phyloP scores from a whole-genome alignment of 2,888 invertebrate species.

The Amphipyra berbera region DNA sequence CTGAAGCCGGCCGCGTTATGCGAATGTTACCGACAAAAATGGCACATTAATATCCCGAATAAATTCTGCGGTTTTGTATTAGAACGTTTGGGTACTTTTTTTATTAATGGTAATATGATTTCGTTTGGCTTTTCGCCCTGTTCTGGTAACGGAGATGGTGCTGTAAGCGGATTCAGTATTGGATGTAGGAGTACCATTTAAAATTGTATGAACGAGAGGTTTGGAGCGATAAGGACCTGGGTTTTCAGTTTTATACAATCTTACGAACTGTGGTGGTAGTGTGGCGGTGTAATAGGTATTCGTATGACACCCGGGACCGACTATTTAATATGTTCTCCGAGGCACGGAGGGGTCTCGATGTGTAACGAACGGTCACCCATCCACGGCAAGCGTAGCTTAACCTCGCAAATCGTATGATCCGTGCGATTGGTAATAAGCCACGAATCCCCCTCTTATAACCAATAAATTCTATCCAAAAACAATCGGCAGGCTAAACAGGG shows the following conservation, averaged over 20 bases:
- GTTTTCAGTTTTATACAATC: neutral
- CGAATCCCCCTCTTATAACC: neutral
- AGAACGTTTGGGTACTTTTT: constrained; percentile 45
- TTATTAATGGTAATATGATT: constrained; percentile 54
- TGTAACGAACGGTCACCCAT: too few species aligned
- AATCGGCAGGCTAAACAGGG: constrained; percentile 34
- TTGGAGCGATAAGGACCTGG: neutral
- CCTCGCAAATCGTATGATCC: too few species aligned
- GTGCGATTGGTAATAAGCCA: too few species aligned
- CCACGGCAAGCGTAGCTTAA: too few species aligned
- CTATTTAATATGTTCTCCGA: too few species aligned
- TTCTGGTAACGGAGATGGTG: neutral
- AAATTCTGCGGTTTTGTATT: constrained; percentile 50
- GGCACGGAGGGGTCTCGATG: too few species aligned
- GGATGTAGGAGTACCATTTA: neutral
- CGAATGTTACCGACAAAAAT: constrained; percentile 56
- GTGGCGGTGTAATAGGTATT: too few species aligned
- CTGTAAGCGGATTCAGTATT: constrained; percentile 10
- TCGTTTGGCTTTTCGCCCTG: constrained; percentile 39
- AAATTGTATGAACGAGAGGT: neutral
- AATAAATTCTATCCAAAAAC: constrained; percentile 44
- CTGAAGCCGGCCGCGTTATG: constrained; percentile 50
- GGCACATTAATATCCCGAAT: constrained; percentile 51
- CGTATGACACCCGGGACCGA: too few species aligned
- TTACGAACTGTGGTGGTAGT: too few species aligned